These are phyloP conservation scores for Elaphurus davidianus DNA, from an alignment of 2,113 vertebrate genomes.

Conservation along the genomic window DNA sequence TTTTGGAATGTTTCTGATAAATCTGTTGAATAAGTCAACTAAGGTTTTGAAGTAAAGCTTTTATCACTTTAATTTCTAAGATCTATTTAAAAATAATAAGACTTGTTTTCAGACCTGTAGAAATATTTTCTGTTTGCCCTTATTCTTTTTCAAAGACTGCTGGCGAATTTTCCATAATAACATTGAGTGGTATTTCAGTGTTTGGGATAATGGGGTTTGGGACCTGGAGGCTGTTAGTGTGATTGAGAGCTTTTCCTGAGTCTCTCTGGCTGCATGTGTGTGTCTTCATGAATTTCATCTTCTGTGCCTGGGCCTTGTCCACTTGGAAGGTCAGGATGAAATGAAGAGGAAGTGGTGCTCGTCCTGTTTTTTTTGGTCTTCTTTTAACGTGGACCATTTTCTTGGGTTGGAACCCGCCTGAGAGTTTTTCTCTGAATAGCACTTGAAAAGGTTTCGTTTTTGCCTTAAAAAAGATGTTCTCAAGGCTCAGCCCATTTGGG, in stretches of 20 bases:
- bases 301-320: background rate
- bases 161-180: background rate
- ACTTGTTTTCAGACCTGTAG: background rate
- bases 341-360: background rate
- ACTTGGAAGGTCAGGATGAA: background rate
- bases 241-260: background rate
- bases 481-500: background rate
- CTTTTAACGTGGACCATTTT: background rate
- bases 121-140: background rate
- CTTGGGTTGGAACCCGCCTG: background rate
- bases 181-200: background rate
- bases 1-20: background rate
- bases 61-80: background rate
- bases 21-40: background rate
- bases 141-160: background rate
- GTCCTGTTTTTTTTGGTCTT: background rate
- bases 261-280: background rate
- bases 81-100: background rate
- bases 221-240: background rate
- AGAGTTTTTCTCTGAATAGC: background rate
- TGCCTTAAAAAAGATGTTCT: background rate
- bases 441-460: background rate
- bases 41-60: background rate
- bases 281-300: background rate
- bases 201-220: background rate